Evolutionary conservation across 2,888 invertebrate genomes (phyloP), one percentile per base, ranked within the genome.

Genomic region (Nomada lathburiana): DNA sequence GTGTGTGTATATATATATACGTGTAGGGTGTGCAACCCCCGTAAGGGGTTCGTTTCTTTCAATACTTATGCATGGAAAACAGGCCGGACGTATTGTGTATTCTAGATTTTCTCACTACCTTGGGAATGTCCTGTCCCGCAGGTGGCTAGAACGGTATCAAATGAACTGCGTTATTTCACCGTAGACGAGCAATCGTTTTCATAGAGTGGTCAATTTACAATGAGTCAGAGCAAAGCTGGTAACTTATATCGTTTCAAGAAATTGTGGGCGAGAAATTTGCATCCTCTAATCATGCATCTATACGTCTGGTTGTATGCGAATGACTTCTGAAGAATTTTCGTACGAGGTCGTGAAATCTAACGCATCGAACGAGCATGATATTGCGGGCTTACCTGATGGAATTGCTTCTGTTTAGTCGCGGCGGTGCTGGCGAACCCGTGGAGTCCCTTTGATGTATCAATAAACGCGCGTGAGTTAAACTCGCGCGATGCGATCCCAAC

Each of bases 101-200:
- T 87, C 84, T 84, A 84, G 83, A 84, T 87, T 89, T 87, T 87
- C 88, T 91, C 94, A 96, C 94, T 97, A 97, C 97, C 98, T 98
- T 96, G 97, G 97, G 94, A 97, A 98, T 90, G 98, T 98, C 97
- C 98, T 96, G 96, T 97, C 97, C 96, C 97, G 96, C 94, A 97
- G 97, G 95, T 97, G 97, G 97, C 98, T 97, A 94, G 94, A 94
- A 94, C 91, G 92, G 91, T 91, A 93, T 92, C 90, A 89, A 85
- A 85, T 86, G 71, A 82, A 76, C 80, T 89, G 74, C 76, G 77
- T 89, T 88, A 88, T 86, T 89, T 85, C 73, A 83, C 84, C 75
- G 76, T 85, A 57, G 85, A 80, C 83, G 82, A 76, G 76, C 69
- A 53, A 36, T 67, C 16, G 60, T 80, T 47, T 77, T 57, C 80